phyloP scores from a whole-genome alignment of 2,797 vertebrate species.

The Smutsia gigantea region DNA sequence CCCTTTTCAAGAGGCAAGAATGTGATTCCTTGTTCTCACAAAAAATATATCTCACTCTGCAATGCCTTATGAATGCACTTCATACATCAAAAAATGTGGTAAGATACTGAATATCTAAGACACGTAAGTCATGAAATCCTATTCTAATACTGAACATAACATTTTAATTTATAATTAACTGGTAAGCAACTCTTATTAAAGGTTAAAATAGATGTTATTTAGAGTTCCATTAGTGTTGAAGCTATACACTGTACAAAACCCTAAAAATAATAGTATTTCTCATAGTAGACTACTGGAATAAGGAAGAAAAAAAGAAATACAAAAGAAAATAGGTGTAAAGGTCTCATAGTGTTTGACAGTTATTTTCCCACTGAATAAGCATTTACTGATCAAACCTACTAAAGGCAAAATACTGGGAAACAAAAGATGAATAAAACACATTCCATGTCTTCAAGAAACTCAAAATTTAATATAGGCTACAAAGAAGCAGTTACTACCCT shows the following conservation, averaged over 20 bases:
- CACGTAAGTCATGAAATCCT: not conserved
- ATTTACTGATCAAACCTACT: not conserved
- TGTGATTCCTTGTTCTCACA: not conserved
- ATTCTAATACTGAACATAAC: not conserved
- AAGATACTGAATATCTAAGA: not conserved
- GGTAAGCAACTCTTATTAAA: not conserved
- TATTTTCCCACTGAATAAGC: not conserved
- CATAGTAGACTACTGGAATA: not conserved
- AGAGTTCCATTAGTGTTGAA: not conserved
- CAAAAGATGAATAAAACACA: not conserved
- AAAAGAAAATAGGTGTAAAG: not conserved
- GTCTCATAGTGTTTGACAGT: not conserved
- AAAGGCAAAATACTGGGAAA: not conserved
- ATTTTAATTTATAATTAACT: not conserved
- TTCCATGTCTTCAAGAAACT: not conserved
- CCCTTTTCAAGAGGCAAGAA: not conserved
- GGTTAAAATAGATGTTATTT: not conserved
- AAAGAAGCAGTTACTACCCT: not conserved
- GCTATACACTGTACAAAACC: not conserved
- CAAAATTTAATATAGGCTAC: not conserved
- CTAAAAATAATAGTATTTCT: not conserved
- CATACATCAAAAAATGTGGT: not conserved
- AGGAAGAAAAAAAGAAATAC: not conserved
- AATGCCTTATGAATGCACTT: not conserved
- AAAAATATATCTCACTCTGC: not conserved